phyloP scores from a whole-genome alignment of 2,113 vertebrate species.

The Ceyx margarethae region DNA sequence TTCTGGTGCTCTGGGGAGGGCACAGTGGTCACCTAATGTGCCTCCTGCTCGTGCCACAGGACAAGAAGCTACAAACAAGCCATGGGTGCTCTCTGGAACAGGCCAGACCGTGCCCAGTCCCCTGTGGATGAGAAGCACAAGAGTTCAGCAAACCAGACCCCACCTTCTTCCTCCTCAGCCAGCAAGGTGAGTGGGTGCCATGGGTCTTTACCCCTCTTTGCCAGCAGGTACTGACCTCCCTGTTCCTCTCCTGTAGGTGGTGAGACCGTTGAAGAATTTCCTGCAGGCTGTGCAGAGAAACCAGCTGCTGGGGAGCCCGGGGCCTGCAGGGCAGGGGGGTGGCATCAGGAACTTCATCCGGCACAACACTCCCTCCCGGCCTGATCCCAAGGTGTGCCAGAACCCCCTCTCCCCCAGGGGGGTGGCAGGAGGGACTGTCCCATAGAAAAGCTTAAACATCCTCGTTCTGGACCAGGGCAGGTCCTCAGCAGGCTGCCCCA shows the following conservation, averaged over 20 bases:
- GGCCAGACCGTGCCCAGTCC: not conserved
- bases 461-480: not conserved
- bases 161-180: constrained; percentile 73
- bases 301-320: constrained; percentile 83
- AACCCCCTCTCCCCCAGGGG: not conserved
- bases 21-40: fast-evolving
- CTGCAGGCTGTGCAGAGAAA: constrained; percentile 90
- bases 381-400: constrained; percentile 78
- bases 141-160: constrained; percentile 69
- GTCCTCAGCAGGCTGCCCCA: not conserved
- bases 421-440: not conserved
- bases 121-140: constrained; percentile 37
- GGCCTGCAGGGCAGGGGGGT: constrained; percentile 62
- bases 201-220: not conserved
- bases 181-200: constrained; percentile 75
- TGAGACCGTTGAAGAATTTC: constrained; percentile 84
- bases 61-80: constrained; percentile 72
- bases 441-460: not conserved
- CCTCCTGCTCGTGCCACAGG: constrained; percentile 22
- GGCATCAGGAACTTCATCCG: constrained; percentile 88
- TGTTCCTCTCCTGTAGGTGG: constrained; percentile 65
- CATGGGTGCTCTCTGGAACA: not conserved
- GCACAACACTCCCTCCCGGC: constrained; percentile 78
- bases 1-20: no score
- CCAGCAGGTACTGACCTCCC: not conserved